Percentiles rank a stretch among this genome's conserved stretches.
Conservation (phyloP, 2,113 vertebrate species). For the Rallus limicola region DNA sequence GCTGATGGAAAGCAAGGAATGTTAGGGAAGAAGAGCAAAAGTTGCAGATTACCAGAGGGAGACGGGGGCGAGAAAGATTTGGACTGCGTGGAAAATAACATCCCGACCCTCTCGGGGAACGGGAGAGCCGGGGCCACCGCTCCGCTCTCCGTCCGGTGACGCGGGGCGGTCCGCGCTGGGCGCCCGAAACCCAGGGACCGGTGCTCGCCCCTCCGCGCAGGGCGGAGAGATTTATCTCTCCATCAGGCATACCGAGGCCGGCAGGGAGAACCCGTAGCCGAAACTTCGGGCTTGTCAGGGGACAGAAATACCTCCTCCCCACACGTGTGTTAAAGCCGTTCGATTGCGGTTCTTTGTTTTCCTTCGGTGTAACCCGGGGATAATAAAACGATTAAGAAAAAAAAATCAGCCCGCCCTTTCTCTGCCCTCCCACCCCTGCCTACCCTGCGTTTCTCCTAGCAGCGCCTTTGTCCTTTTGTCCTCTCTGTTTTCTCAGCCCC, state of each 20-base stretch:
- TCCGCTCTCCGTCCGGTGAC: background rate
- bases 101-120: no score
- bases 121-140: background rate
- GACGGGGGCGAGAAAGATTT: background rate
- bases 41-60: background rate
- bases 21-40: background rate
- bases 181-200: rapidly evolving
- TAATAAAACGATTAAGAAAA: conserved; percentile 29
- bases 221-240: background rate
- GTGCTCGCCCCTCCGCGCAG: background rate
- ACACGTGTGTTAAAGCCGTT: background rate
- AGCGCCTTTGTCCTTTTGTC: background rate
- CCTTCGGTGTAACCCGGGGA: background rate
- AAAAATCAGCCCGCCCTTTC: background rate
- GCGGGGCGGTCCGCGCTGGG: background rate
- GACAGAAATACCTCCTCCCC: background rate
- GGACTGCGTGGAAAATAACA: background rate
- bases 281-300: background rate
- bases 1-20: background rate
- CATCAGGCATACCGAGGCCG: background rate
- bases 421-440: background rate
- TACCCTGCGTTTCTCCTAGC: background rate
- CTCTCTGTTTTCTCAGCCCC: background rate
- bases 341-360: conserved; percentile 26
- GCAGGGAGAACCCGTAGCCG: background rate